Evolutionary conservation across 2,888 invertebrate species (phyloP).

Genomic region (Tromatobia lineatoria): DNA sequence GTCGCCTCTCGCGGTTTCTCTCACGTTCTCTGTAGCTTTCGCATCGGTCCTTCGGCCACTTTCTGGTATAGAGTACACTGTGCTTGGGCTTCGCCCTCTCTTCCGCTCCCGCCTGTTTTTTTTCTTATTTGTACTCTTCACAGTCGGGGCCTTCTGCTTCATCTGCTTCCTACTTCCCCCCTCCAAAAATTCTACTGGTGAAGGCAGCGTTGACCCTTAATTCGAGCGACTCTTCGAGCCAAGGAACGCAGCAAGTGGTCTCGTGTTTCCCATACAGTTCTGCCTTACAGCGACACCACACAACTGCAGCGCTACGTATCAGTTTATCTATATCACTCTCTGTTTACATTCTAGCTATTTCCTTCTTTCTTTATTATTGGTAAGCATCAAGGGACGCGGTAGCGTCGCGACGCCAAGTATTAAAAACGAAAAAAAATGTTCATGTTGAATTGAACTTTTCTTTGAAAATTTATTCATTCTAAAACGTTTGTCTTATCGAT

Average conservation of each 20-base stretch:
- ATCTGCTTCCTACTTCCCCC: constrained; percentile 64
- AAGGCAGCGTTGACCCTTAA: constrained; percentile 51
- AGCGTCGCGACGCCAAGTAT: no score
- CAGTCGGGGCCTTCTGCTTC: constrained; percentile 46
- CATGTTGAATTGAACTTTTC: no score
- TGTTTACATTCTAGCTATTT: no score
- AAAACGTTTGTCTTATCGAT: no score
- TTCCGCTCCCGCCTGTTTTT: constrained; percentile 38
- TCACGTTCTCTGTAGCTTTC: constrained; percentile 43
- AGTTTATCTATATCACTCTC: neutral
- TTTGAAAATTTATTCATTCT: no score
- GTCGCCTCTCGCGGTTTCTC: constrained; percentile 31
- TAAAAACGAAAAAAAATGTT: no score
- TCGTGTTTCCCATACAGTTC: constrained; percentile 13
- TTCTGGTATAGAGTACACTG: constrained; percentile 13
- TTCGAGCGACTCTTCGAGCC: constrained; percentile 33
- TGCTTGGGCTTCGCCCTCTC: constrained; percentile 46
- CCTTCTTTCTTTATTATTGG: no score
- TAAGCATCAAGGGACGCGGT: no score
- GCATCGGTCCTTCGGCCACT: constrained; percentile 39
- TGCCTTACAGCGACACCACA: neutral
- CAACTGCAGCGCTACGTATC: neutral
- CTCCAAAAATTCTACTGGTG: constrained; percentile 44
- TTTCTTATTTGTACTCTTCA: constrained; percentile 47
- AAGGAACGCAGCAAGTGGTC: constrained; percentile 31